Conservation (phyloP, 2,888 invertebrate species). For the Proisotoma minuta region DNA sequence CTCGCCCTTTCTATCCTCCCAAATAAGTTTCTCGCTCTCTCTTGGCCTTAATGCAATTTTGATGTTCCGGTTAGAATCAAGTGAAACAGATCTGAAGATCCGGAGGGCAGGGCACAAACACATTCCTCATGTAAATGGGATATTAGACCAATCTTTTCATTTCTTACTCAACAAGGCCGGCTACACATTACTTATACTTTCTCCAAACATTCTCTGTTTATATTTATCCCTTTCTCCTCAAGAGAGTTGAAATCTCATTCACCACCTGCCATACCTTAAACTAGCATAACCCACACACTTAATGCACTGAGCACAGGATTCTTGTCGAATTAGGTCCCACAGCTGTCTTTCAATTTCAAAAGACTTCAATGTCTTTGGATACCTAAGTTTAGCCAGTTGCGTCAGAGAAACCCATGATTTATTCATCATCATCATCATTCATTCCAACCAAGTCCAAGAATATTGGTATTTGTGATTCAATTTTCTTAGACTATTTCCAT, state of each 20-base stretch:
- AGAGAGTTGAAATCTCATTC: not conserved
- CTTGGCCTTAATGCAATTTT: not conserved
- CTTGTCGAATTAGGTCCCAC: not conserved
- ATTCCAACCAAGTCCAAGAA: no score
- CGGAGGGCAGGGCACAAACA: not conserved
- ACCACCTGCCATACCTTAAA: no score
- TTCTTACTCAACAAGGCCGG: not conserved
- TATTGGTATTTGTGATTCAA: no score
- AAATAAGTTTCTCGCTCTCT: no score
- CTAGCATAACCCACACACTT: no score
- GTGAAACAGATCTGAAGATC: not conserved
- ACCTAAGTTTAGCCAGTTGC: no score
- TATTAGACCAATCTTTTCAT: no score
- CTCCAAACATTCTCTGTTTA: not conserved
- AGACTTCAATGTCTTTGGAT: not conserved
- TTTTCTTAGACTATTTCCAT: no score
- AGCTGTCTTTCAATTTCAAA: not conserved
- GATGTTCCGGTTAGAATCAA: not conserved
- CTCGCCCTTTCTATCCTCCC: no score
- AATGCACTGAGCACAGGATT: no score
- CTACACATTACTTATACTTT: not conserved
- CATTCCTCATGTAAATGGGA: not conserved
- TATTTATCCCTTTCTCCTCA: conserved; percentile 2
- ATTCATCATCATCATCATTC: no score
- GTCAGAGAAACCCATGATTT: not conserved